Conservation (phyloP, 2,888 invertebrate species). For the Rhopalosiphum nymphaeae region DNA sequence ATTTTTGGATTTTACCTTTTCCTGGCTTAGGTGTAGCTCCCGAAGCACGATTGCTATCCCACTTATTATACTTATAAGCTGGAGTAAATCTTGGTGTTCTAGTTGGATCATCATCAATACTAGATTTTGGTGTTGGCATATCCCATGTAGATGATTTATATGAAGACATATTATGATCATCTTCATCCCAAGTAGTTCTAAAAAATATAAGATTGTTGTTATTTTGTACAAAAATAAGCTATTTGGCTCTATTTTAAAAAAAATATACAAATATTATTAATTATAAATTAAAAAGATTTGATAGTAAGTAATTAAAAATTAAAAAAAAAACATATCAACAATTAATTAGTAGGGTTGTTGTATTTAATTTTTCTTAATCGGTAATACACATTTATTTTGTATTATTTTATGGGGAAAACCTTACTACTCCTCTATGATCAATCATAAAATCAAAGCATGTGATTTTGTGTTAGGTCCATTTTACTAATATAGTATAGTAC, state of each 20-base stretch:
- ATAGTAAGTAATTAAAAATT: background rate
- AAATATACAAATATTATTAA: background rate
- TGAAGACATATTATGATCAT: conserved; percentile 75
- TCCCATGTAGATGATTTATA: conserved; percentile 88
- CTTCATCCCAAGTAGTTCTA: conserved; percentile 82
- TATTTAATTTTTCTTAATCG: background rate
- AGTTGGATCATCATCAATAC: conserved; percentile 70
- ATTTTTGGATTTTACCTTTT: conserved; percentile 69
- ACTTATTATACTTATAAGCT: conserved; percentile 85
- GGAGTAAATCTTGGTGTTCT: conserved; percentile 89
- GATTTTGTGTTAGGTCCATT: background rate
- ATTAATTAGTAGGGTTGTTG: background rate
- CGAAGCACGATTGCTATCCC: conserved; percentile 79
- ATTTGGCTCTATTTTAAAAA: background rate
- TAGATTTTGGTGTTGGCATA: conserved; percentile 82
- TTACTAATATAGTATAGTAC: background rate
- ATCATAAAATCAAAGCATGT: background rate
- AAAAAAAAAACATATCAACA: background rate
- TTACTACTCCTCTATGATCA: background rate
- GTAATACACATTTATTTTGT: background rate
- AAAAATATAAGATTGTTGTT: background rate
- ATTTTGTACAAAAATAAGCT: background rate
- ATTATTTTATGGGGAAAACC: background rate
- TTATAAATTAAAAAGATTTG: background rate
- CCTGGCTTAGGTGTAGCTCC: conserved; percentile 77